A percentile compares a stretch with the other conserved stretches of the same genome.
phyloP scores from a whole-genome alignment of 92 coral and sea anemone genomes.

The Plumapathes pennacea region DNA sequence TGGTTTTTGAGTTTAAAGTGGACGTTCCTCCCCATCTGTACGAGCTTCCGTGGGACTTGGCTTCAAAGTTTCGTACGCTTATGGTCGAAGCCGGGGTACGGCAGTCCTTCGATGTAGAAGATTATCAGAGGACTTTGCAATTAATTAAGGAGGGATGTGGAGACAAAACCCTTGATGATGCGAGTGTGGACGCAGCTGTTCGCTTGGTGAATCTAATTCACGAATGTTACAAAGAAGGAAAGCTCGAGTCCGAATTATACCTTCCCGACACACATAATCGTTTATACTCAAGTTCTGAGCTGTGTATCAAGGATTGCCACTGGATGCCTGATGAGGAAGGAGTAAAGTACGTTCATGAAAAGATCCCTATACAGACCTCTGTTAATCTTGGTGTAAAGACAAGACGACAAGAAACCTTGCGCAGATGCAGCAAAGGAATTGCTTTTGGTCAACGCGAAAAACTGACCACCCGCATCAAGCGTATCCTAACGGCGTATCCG shows the following conservation, averaged over 20 bases:
- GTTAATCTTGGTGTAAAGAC: slow-evolving; percentile 57
- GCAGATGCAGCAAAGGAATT: slow-evolving; percentile 24
- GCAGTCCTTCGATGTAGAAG: slow-evolving; percentile 23
- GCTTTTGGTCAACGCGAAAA: slow-evolving; percentile 72
- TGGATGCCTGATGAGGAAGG: slow-evolving; percentile 69
- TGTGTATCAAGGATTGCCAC: slow-evolving; percentile 65
- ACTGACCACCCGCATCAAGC: slow-evolving; percentile 55
- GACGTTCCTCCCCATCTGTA: slow-evolving; percentile 55
- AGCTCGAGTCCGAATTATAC: slow-evolving; percentile 1
- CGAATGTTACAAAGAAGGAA: background rate
- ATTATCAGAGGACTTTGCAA: slow-evolving; percentile 33
- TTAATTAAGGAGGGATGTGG: slow-evolving; percentile 10
- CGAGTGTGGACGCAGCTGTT: slow-evolving; percentile 1
- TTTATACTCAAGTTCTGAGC: slow-evolving; percentile 33
- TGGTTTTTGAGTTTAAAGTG: slow-evolving; percentile 27
- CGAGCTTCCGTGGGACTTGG: slow-evolving; percentile 17
- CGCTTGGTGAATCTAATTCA: slow-evolving; percentile 6
- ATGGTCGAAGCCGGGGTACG: slow-evolving; percentile 32
- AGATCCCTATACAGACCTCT: slow-evolving; percentile 20
- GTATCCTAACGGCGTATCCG: slow-evolving; percentile 62
- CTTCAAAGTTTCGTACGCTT: slow-evolving; percentile 2
- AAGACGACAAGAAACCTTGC: slow-evolving; percentile 60
- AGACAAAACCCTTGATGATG: slow-evolving; percentile 1
- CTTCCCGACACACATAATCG: slow-evolving; percentile 51
- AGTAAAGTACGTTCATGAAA: slow-evolving; percentile 28